phyloP scores from a whole-genome alignment of 2,113 vertebrate genomes.

The Corythoichthys intestinalis region DNA sequence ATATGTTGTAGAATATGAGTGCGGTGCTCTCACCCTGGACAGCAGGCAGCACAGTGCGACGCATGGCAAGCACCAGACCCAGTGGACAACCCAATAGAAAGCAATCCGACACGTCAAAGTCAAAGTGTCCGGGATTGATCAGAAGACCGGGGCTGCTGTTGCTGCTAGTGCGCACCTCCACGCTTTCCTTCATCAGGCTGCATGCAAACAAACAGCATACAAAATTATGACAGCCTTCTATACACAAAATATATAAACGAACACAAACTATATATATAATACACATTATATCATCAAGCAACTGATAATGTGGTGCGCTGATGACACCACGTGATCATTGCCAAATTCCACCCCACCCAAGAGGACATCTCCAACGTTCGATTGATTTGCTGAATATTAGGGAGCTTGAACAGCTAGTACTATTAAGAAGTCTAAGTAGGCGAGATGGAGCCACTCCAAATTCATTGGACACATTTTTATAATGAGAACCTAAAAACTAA shows the following conservation, averaged over 20 bases:
- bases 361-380: too few species aligned
- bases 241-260: too few species aligned
- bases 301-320: too few species aligned
- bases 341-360: too few species aligned
- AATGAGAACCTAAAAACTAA: neutral
- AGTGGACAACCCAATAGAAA: constrained; percentile 93
- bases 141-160: constrained; percentile 71
- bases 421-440: too few species aligned
- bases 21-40: constrained; percentile 77
- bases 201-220: neutral
- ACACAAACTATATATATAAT: too few species aligned
- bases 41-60: constrained; percentile 86
- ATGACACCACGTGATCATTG: too few species aligned
- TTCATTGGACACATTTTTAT: neutral
- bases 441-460: neutral
- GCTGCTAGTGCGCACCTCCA: constrained; percentile 64
- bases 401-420: too few species aligned
- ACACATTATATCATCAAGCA: too few species aligned
- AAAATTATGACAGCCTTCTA: neutral
- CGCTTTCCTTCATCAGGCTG: constrained; percentile 80
- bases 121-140: constrained; percentile 82
- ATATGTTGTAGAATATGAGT: neutral
- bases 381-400: too few species aligned
- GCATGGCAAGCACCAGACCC: constrained; percentile 94
- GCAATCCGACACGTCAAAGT: constrained; percentile 94